Evolutionary conservation across 2,113 vertebrate species (phyloP).

Genomic region (Cololabis saira): DNA sequence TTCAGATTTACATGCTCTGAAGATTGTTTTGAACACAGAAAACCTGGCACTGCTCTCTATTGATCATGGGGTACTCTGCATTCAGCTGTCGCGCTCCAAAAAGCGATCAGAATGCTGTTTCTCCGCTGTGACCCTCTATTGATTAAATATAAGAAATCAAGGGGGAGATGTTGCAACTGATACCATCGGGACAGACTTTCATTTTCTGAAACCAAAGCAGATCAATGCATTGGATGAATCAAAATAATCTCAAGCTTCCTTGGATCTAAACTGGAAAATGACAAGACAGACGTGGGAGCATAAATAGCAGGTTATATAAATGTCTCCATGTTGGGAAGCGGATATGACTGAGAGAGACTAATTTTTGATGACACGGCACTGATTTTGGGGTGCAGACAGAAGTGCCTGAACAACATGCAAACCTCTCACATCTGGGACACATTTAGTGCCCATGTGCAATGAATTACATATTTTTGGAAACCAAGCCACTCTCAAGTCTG

Average conservation of each 20-base stretch:
- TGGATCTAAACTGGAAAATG: conserved; percentile 32
- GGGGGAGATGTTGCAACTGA: conserved; percentile 25
- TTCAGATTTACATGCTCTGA: background rate
- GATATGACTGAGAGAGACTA: conserved; percentile 25
- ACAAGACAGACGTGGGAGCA: conserved; percentile 24
- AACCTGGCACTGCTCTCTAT: conserved; percentile 49
- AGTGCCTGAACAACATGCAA: conserved; percentile 64
- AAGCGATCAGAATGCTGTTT: conserved; percentile 22
- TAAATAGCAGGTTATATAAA: conserved; percentile 50
- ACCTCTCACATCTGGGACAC: conserved; percentile 75
- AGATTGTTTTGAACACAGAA: background rate
- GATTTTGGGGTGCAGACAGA: conserved; percentile 54
- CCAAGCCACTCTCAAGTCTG: conserved; percentile 55
- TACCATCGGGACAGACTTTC: conserved; percentile 15
- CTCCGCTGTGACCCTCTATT: conserved; percentile 54
- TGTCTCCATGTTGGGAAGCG: conserved; percentile 29
- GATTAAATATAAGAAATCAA: conserved; percentile 56
- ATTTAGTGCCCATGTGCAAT: conserved; percentile 76
- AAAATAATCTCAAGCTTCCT: conserved; percentile 18
- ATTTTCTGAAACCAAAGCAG: conserved; percentile 44
- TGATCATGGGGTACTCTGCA: conserved; percentile 67
- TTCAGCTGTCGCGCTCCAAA: conserved; percentile 55
- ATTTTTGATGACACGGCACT: conserved; percentile 69
- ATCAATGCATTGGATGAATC: conserved; percentile 49
- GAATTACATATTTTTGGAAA: conserved; percentile 76